These are phyloP conservation scores for Pseudopipra pipra DNA, from an alignment of 2,113 vertebrate genomes.

Conservation along the genomic window DNA sequence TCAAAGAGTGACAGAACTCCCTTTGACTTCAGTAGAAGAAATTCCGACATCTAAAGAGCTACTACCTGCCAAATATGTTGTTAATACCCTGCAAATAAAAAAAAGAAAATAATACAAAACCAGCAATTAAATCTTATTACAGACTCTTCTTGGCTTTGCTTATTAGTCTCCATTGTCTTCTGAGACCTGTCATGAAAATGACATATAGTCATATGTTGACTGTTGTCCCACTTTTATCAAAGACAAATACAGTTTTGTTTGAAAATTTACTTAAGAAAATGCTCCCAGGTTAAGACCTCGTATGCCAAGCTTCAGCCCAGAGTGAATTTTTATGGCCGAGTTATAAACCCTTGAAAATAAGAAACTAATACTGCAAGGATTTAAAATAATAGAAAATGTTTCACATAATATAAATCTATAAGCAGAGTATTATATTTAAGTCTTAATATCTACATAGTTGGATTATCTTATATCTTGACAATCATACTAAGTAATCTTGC, in stretches of 20 bases:
- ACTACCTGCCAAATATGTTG: neutral
- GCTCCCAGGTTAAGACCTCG: conserved; percentile 73
- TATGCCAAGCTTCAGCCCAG: conserved; percentile 71
- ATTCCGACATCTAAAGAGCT: neutral
- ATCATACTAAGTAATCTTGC: conserved; percentile 81
- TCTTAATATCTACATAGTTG: conserved; percentile 86
- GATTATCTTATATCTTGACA: conserved; percentile 84
- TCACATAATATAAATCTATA: conserved; percentile 85
- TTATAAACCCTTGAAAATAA: conserved; percentile 83
- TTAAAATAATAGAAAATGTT: conserved; percentile 89
- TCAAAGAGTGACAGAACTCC: neutral
- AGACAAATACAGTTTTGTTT: conserved; percentile 56
- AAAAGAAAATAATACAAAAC: neutral
- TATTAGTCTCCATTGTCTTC: neutral
- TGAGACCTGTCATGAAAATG: neutral
- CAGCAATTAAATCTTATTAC: neutral
- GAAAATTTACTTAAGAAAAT: conserved; percentile 67
- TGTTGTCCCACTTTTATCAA: neutral
- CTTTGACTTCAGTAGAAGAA: neutral
- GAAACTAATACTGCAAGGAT: conserved; percentile 81
- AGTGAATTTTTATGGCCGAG: conserved; percentile 75
- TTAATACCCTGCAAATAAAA: neutral
- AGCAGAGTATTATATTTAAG: conserved; percentile 85
- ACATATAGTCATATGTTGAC: neutral
- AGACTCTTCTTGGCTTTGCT: neutral